A percentile compares a stretch with the other conserved stretches of the same genome.
Evolutionary conservation across 2,888 invertebrate genomes (phyloP).

Genomic region (Trichopoda pennipes): DNA sequence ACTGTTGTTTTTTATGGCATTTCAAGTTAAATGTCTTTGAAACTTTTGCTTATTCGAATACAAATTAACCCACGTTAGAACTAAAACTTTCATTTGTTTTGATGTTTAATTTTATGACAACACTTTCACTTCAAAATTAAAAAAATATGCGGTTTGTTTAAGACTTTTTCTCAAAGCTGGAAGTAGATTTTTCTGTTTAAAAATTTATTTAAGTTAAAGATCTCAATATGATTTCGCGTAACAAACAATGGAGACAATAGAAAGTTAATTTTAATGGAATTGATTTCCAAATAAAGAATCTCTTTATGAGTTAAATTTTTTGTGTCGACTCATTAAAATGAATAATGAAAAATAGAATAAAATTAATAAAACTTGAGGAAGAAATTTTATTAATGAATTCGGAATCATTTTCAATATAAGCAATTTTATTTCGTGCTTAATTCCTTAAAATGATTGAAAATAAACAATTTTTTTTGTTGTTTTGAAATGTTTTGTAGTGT

Average conservation of each 20-base stretch:
- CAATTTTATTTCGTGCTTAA: too few relatives aligned
- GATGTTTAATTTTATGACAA: constrained; percentile 7
- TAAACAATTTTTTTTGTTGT: too few relatives aligned
- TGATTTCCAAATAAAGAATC: neutral
- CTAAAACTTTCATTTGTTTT: constrained; percentile 45
- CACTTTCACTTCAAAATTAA: constrained; percentile 36
- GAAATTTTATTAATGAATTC: too few relatives aligned
- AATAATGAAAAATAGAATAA: too few relatives aligned
- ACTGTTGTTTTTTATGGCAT: neutral
- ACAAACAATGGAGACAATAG: neutral
- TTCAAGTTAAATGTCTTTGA: neutral
- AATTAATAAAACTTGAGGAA: too few relatives aligned
- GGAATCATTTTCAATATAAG: too few relatives aligned
- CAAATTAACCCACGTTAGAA: constrained; percentile 3
- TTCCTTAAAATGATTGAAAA: too few relatives aligned
- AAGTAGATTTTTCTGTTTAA: too few relatives aligned
- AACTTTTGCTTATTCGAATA: neutral
- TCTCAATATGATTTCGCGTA: neutral
- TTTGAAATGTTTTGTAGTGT: too few relatives aligned
- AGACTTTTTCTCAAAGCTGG: too few relatives aligned
- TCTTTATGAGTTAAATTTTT: neutral
- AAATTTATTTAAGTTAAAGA: neutral
- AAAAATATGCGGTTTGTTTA: neutral
- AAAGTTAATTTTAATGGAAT: neutral
- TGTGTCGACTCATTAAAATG: too few relatives aligned